A percentile compares a stretch with the other conserved stretches of the same genome.
Conservation (phyloP, 1,140 invertebrate species). For the Bombus affinis region DNA sequence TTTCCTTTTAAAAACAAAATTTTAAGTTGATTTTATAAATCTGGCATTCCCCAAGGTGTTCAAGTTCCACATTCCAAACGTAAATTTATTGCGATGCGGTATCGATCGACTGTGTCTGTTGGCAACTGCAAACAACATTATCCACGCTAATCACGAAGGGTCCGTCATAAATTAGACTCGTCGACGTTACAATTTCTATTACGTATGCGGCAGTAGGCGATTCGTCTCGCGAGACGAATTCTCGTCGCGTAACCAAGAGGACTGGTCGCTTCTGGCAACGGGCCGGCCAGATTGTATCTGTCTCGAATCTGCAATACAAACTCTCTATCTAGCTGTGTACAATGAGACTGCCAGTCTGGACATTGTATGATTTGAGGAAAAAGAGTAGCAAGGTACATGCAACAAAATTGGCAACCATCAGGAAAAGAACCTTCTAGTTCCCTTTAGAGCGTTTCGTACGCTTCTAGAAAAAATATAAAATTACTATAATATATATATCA, state of each 20-base stretch:
- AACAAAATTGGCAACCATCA: constrained; percentile 44
- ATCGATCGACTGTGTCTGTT: neutral
- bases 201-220: neutral
- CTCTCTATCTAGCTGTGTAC: constrained; percentile 52
- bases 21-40: too few species aligned
- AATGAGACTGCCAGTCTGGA: constrained; percentile 54
- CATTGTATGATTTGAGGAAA: neutral
- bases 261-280: constrained; percentile 42
- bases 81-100: constrained; percentile 1
- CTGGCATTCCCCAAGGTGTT: too few species aligned
- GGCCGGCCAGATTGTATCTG: constrained; percentile 57
- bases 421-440: neutral
- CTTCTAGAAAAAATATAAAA: too few species aligned
- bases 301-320: constrained; percentile 68
- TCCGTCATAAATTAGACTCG: constrained; percentile 3
- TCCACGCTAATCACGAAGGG: neutral
- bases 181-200: constrained; percentile 23
- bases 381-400: constrained; percentile 6
- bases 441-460: too few species aligned
- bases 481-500: too few species aligned
- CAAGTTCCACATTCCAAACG: too few species aligned
- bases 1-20: too few species aligned
- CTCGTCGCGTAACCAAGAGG: constrained; percentile 30
- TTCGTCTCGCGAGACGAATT: constrained; percentile 39
- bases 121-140: neutral